Base-by-base conservation (phyloP, 1,140 invertebrate species). In the Laupala kohalensis region DNA sequence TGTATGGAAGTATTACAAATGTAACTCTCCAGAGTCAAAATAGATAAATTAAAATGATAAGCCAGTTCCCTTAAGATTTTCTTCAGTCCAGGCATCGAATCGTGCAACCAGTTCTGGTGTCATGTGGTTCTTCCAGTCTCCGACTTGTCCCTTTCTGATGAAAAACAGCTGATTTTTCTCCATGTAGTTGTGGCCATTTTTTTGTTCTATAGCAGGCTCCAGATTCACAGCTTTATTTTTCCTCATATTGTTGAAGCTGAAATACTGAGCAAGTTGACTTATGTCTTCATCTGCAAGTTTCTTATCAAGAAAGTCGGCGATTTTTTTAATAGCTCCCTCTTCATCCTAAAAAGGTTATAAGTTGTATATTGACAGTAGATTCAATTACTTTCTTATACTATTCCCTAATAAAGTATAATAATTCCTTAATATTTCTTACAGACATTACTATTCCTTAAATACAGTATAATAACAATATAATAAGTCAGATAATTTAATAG, bases 71-170 rank as follows among this genome's bases (percentile, higher is more conserved):
- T 84, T 82, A 4, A 88, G 79, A 79, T 92, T 85, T 72, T 86
- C 79, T 64, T 88, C 84, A 0, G 85, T 89, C 90, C 91, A 94
- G 28, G 86, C 77, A 77, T 96, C 91, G 76, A 95, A 93, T 75
- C 83, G 83, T 26, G 82, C 76, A 4, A 87, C 85, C 73, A 92
- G 78, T 75, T 91, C 88, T 0, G 86, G 82, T 5, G 86, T 85
- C 87, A 95, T 92, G 73, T 91, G 85, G 79, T 92, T 92, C 73
- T 86, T 88, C 90, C 92, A 94, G 77, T 94, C 92, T 0, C 93
- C 93, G 27, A 93, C 87, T 79, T 90, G 85, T 0, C 92, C 92
- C 76, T 92, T 92, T 19, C 92, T 83, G 70, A 93, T 92, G 76
- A 94, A 92, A 76, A 85, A 87, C 0, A 83, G 77, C 37, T 87